These are phyloP conservation scores for Nysson spinosus DNA, from an alignment of 2,888 invertebrate species.

Conservation along the genomic window DNA sequence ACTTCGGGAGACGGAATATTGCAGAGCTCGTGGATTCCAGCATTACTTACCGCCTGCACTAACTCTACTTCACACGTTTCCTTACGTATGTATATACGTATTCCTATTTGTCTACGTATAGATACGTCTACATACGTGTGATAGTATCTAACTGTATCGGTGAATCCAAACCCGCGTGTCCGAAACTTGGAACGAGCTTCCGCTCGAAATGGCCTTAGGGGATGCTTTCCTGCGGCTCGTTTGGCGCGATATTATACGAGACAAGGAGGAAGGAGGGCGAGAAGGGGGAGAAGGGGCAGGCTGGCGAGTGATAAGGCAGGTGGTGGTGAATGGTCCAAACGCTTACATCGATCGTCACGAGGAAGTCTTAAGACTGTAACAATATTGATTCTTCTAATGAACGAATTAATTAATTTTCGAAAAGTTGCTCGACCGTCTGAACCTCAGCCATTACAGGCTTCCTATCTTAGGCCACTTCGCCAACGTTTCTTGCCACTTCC, in stretches of 20 bases:
- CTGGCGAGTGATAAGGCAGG: slow-evolving; percentile 31
- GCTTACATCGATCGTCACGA: slow-evolving; percentile 11
- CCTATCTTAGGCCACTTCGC: slow-evolving; percentile 4
- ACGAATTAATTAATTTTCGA: slow-evolving; percentile 62
- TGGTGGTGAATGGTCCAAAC: slow-evolving; percentile 3
- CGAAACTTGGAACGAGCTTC: slow-evolving; percentile 49
- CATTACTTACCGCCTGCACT: slow-evolving; percentile 12
- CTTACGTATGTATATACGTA: neutral
- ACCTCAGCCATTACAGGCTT: neutral
- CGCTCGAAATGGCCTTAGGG: slow-evolving; percentile 46
- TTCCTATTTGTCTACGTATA: neutral
- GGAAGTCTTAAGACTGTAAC: slow-evolving; percentile 22
- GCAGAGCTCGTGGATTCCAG: slow-evolving; percentile 31
- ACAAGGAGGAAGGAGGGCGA: too few species aligned
- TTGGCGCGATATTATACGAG: slow-evolving; percentile 31
- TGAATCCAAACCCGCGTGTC: slow-evolving; percentile 30
- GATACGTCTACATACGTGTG: neutral
- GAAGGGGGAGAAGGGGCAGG: slow-evolving; percentile 12
- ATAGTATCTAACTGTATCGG: slow-evolving; percentile 4
- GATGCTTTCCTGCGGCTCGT: slow-evolving; percentile 41
- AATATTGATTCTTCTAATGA: slow-evolving; percentile 61
- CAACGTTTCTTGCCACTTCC: slow-evolving; percentile 39
- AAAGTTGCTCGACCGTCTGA: slow-evolving; percentile 31
- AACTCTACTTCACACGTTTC: slow-evolving; percentile 10
- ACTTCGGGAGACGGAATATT: slow-evolving; percentile 41